Conservation (phyloP, 2,113 vertebrate genomes). For the Rhea pennata region DNA sequence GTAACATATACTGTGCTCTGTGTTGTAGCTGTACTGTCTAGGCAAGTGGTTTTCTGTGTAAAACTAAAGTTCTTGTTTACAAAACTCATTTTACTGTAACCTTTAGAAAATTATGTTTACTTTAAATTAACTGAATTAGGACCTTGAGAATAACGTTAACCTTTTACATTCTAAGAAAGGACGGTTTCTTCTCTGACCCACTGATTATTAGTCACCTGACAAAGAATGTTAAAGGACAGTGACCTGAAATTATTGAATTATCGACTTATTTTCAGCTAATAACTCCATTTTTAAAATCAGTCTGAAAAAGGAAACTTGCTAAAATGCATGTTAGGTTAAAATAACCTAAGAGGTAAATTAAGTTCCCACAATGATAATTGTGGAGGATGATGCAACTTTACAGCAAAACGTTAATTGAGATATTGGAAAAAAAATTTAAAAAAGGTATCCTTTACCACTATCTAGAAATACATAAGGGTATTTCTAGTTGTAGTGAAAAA, state of each 20-base stretch:
- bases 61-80: background rate
- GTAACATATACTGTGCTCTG: background rate
- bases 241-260: background rate
- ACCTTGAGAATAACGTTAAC: conserved; percentile 5
- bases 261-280: background rate
- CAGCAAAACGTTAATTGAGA: background rate
- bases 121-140: background rate
- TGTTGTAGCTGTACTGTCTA: background rate
- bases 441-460: background rate
- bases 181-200: background rate
- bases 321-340: background rate
- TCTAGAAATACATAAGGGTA: background rate
- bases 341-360: background rate
- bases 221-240: background rate
- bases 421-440: background rate
- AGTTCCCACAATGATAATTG: background rate
- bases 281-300: background rate
- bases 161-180: background rate
- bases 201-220: background rate
- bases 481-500: background rate
- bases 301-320: background rate
- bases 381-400: background rate
- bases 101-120: conserved; percentile 27
- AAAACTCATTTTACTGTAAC: background rate
- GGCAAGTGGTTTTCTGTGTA: background rate